These are phyloP conservation scores for Trichogramma pretiosum DNA, from an alignment of 1,140 invertebrate species.

Conservation along the genomic window DNA sequence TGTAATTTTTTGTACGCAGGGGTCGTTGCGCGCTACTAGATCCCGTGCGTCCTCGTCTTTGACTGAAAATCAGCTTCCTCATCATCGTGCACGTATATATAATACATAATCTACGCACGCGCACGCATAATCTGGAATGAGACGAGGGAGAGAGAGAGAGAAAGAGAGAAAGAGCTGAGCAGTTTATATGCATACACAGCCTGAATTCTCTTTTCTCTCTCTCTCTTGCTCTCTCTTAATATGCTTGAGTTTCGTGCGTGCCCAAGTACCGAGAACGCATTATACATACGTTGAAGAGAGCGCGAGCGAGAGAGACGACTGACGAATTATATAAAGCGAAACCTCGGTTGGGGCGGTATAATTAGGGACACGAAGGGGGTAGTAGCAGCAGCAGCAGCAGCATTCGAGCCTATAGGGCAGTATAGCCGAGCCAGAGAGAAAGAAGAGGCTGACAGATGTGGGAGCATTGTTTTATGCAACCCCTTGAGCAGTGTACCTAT, in stretches of 20 bases:
- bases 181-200: too few relatives aligned
- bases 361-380: slow-evolving; percentile 44
- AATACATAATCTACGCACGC: too few relatives aligned
- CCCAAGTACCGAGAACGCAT: slow-evolving; percentile 45
- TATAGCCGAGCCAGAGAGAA: slow-evolving; percentile 20
- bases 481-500: background rate
- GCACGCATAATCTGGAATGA: background rate
- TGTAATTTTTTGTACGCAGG: too few relatives aligned
- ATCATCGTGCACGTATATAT: too few relatives aligned
- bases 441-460: slow-evolving; percentile 46
- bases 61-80: too few relatives aligned
- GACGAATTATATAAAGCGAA: too few relatives aligned
- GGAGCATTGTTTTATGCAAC: slow-evolving; percentile 47
- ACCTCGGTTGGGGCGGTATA: slow-evolving; percentile 35
- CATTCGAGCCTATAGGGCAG: slow-evolving; percentile 8
- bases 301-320: slow-evolving; percentile 22
- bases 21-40: too few relatives aligned
- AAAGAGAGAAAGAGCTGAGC: too few relatives aligned
- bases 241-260: slow-evolving; percentile 37
- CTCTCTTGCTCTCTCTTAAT: too few relatives aligned
- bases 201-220: too few relatives aligned
- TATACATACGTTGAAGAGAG: slow-evolving; percentile 35
- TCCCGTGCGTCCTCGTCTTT: too few relatives aligned
- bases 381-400: slow-evolving; percentile 25
- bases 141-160: background rate